Percentiles rank a stretch among this genome's conserved stretches.
These are phyloP conservation scores for Piscicola geometra DNA, from an alignment of 2,888 invertebrate genomes.

Conservation along the genomic window DNA sequence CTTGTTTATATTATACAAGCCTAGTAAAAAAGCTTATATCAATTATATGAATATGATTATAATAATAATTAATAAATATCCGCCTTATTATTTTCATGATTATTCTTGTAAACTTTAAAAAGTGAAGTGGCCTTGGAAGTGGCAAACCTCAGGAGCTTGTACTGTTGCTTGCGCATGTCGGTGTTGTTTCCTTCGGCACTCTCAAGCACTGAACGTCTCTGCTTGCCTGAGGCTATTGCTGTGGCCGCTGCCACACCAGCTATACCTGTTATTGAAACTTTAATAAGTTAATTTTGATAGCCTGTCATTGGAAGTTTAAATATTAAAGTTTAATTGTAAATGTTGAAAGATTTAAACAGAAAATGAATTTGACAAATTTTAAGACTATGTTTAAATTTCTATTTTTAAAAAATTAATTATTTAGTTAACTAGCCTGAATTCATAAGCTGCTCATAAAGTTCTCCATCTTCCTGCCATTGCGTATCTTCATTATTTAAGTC, in stretches of 20 bases:
- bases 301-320: not conserved
- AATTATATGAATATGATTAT: too few relatives aligned
- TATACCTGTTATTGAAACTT: constrained; percentile 64
- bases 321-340: too few relatives aligned
- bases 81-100: too few relatives aligned
- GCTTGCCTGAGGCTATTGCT: constrained; percentile 87
- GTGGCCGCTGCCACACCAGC: constrained; percentile 94
- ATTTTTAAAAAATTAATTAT: too few relatives aligned
- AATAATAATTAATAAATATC: too few relatives aligned
- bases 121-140: too few relatives aligned
- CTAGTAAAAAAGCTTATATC: too few relatives aligned
- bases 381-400: not conserved
- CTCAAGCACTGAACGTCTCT: constrained; percentile 82
- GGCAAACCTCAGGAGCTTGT: constrained; percentile 69
- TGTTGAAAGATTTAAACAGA: too few relatives aligned
- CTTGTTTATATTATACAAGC: too few relatives aligned
- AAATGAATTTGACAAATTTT: not conserved
- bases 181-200: constrained; percentile 95
- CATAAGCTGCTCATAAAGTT: constrained; percentile 23
- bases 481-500: constrained; percentile 4
- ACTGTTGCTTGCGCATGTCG: constrained; percentile 89
- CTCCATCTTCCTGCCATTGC: constrained; percentile 16
- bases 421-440: not conserved
- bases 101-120: too few relatives aligned
- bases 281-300: not conserved